phyloP scores from a whole-genome alignment of 2,797 vertebrate genomes.

The Eospalax fontanierii region DNA sequence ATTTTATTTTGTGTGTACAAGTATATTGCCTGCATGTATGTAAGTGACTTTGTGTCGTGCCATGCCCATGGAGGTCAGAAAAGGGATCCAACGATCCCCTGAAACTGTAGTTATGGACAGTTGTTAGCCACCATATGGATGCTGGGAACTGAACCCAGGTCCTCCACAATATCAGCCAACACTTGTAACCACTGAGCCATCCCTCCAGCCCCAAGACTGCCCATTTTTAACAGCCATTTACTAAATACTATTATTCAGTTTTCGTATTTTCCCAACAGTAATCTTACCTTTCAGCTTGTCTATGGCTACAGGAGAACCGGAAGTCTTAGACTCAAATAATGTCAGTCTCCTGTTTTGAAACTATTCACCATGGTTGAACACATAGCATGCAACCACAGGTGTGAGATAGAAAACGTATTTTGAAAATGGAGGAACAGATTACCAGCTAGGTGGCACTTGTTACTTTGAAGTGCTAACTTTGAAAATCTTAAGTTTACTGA shows the following conservation, averaged over 20 bases:
- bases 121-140: too few relatives aligned
- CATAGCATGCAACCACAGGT: neutral
- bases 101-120: too few relatives aligned
- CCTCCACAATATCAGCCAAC: too few relatives aligned
- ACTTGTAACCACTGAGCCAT: too few relatives aligned
- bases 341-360: slow-evolving; percentile 34
- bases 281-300: neutral
- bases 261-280: neutral
- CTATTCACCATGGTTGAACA: slow-evolving; percentile 21
- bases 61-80: too few relatives aligned
- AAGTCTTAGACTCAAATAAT: neutral
- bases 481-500: slow-evolving; percentile 4
- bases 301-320: neutral
- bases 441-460: neutral
- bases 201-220: neutral
- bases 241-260: neutral
- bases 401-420: slow-evolving; percentile 45
- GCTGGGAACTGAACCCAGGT: too few relatives aligned
- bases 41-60: too few relatives aligned
- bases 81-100: too few relatives aligned
- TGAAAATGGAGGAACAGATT: neutral
- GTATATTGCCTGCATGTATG: too few relatives aligned
- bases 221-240: neutral
- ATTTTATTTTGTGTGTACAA: too few relatives aligned
- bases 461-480: slow-evolving; percentile 36